These are phyloP conservation scores for Syritta pipiens DNA, from an alignment of 2,888 invertebrate species.

Conservation along the genomic window DNA sequence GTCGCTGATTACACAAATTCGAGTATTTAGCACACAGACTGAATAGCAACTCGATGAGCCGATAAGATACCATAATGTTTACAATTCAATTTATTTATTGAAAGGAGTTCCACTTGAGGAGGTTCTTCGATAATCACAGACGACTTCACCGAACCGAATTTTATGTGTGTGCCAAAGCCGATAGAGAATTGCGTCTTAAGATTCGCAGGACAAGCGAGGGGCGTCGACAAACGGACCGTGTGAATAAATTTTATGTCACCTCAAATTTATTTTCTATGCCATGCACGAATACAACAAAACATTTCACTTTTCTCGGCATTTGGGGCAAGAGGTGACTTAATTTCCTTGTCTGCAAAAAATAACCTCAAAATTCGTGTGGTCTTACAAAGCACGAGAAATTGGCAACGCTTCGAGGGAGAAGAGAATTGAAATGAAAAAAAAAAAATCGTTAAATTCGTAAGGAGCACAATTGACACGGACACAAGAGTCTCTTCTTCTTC, in stretches of 20 bases:
- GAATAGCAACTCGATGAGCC: neutral
- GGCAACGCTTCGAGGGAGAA: neutral
- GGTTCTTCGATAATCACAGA: too few species aligned
- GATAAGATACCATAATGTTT: constrained; percentile 17
- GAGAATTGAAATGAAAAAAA: neutral
- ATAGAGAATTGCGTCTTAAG: too few species aligned
- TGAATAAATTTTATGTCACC: neutral
- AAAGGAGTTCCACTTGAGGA: too few species aligned
- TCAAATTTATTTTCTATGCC: neutral
- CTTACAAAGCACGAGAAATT: constrained; percentile 4
- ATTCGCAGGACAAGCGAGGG: too few species aligned
- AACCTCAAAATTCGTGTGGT: constrained; percentile 1
- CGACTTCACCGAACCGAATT: too few species aligned
- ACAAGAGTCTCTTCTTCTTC: too few species aligned
- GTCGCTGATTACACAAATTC: too few species aligned
- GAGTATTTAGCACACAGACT: neutral
- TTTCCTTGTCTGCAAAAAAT: constrained; percentile 14
- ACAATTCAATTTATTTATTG: neutral
- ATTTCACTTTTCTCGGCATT: neutral
- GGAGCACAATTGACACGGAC: neutral
- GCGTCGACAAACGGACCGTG: neutral
- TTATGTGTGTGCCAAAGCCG: too few species aligned
- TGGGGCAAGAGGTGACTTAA: neutral
- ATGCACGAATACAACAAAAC: constrained; percentile 1
- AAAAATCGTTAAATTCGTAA: constrained; percentile 2